phyloP scores from a whole-genome alignment of 2,113 vertebrate species.

The Cryptomyrus ogoouensis region DNA sequence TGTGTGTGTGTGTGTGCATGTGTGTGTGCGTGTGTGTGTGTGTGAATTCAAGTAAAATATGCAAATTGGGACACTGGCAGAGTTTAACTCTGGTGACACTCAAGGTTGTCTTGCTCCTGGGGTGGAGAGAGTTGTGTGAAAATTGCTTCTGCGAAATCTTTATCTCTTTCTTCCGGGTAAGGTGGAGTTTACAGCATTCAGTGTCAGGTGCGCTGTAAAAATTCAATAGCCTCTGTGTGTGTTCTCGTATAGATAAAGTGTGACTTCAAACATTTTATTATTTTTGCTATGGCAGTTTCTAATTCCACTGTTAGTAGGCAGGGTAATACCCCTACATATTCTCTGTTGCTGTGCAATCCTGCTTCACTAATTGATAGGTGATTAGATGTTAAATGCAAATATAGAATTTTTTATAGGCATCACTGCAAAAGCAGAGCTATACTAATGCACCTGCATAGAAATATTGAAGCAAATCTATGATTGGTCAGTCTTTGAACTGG shows the following conservation, averaged over 20 bases:
- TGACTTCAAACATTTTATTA: slow-evolving; percentile 1
- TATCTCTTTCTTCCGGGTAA: not conserved
- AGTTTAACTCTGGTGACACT: not conserved
- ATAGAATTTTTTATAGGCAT: not conserved
- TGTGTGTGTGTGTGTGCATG: not conserved
- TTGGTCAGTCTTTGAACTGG: not conserved
- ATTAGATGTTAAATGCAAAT: not conserved
- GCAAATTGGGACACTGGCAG: not conserved
- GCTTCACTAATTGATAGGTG: not conserved
- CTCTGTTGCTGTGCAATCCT: not conserved
- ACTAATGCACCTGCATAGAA: not conserved
- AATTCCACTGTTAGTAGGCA: not conserved
- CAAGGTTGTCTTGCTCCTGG: not conserved
- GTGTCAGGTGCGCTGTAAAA: not conserved
- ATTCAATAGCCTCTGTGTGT: not conserved
- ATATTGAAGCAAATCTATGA: not conserved
- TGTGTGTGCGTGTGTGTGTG: not conserved
- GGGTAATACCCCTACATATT: not conserved
- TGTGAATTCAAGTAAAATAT: not conserved
- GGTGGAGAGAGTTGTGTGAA: not conserved
- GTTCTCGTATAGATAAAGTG: not conserved
- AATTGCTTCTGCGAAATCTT: not conserved
- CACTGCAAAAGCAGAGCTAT: not conserved
- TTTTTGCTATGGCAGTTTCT: not conserved
- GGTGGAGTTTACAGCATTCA: not conserved